A percentile compares a stretch with the other conserved stretches of the same genome.
These are phyloP conservation scores for Fragum whitleyi DNA, from an alignment of 2,888 invertebrate genomes.

Conservation along the genomic window DNA sequence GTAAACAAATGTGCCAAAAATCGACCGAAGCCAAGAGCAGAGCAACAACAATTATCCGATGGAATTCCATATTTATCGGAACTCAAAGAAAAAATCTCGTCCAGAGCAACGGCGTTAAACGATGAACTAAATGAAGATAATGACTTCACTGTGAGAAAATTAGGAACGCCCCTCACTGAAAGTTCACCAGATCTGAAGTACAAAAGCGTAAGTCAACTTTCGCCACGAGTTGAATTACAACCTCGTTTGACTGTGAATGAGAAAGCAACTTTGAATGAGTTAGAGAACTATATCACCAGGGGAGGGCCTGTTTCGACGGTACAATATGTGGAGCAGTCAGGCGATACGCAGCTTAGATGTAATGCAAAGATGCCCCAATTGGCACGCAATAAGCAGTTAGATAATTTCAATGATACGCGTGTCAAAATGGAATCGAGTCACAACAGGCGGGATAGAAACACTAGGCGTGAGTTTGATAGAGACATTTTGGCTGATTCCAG, in stretches of 20 bases:
- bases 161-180: neutral
- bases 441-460: slow-evolving; percentile 1
- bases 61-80: slow-evolving; percentile 27
- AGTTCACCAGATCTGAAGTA: neutral
- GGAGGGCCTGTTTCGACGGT: slow-evolving; percentile 14
- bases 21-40: neutral
- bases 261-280: slow-evolving; percentile 26
- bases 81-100: slow-evolving; percentile 21
- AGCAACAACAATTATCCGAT: neutral
- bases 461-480: neutral
- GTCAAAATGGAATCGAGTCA: neutral
- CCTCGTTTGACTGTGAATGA: slow-evolving; percentile 14
- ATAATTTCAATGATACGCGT: neutral
- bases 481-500: neutral
- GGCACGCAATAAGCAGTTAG: neutral
- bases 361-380: neutral
- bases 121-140: neutral
- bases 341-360: neutral
- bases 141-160: neutral
- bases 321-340: slow-evolving; percentile 10
- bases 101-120: neutral
- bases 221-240: neutral
- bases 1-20: neutral
- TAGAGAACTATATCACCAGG: slow-evolving; percentile 29
- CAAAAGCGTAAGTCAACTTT: neutral